Percentiles rank a stretch among this genome's conserved stretches.
Evolutionary conservation across 2,113 vertebrate genomes (phyloP).

Genomic region (Mustela nigripes): DNA sequence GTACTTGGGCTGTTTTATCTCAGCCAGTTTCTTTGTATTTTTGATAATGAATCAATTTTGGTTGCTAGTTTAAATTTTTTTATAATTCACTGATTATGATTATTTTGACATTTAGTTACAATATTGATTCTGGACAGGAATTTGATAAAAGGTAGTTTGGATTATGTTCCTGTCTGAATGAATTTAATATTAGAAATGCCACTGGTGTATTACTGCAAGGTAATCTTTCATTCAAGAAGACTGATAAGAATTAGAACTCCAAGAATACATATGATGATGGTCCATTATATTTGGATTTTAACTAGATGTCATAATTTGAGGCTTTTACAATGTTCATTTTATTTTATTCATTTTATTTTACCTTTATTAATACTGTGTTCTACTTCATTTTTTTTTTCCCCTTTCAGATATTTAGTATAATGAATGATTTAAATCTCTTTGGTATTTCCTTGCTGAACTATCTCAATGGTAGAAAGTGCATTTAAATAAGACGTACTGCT

Average conservation of each 20-base stretch:
- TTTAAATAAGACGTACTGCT: not conserved
- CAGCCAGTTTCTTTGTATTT: conserved; percentile 4
- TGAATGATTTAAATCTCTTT: conserved; percentile 1
- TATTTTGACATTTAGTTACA: conserved; percentile 36
- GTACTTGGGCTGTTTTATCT: not conserved
- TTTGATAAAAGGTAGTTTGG: conserved; percentile 54
- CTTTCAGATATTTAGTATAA: conserved; percentile 40
- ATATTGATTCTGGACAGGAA: conserved; percentile 26
- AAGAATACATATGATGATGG: not conserved
- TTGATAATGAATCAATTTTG: conserved; percentile 27
- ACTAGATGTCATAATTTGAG: conserved; percentile 38
- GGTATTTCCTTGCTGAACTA: not conserved
- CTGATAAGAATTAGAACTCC: not conserved
- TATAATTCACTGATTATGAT: conserved; percentile 54
- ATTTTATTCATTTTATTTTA: conserved; percentile 52
- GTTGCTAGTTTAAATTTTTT: conserved; percentile 18
- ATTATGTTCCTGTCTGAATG: conserved; percentile 25
- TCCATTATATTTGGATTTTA: conserved; percentile 39
- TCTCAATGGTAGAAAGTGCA: conserved; percentile 19
- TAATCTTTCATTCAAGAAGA: not conserved
- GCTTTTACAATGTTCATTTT: conserved; percentile 43
- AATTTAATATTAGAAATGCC: conserved; percentile 38
- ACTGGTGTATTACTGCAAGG: not conserved
- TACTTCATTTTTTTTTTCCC: not conserved
- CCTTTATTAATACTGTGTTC: conserved; percentile 11